Conservation (phyloP, 2,797 vertebrate genomes). For the Neosilurus hyrtlii region DNA sequence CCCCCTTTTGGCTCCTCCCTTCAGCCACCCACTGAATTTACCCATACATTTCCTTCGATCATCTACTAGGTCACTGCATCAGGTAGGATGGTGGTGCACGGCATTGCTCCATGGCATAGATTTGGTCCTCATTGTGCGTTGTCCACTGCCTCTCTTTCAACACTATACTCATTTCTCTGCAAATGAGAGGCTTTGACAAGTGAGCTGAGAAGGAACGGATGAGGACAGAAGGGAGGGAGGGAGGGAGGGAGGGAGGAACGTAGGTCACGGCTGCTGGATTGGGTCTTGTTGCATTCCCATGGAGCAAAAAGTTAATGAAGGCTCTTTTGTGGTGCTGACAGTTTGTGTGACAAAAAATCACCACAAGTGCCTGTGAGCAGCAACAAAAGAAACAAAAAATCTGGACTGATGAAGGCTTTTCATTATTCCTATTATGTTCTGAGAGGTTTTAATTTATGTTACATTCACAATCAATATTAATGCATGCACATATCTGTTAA, state of each 20-base stretch:
- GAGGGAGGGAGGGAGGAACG: not conserved
- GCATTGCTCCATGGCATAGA: constrained; percentile 56
- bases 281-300: constrained; percentile 74
- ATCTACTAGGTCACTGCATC: constrained; percentile 59
- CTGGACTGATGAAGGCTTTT: not conserved
- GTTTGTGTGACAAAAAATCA: constrained; percentile 56
- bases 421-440: not conserved
- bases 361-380: constrained; percentile 67
- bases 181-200: constrained; percentile 72
- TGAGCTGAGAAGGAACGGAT: constrained; percentile 43
- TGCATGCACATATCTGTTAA: not conserved
- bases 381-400: constrained; percentile 57
- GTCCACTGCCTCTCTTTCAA: constrained; percentile 42
- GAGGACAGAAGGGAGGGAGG: constrained; percentile 31
- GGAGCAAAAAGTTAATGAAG: constrained; percentile 81
- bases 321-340: constrained; percentile 62
- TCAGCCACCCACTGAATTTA: not conserved
- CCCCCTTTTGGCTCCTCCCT: not conserved
- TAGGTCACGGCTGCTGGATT: constrained; percentile 27
- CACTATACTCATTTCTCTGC: constrained; percentile 58
- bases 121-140: constrained; percentile 61
- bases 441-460: not conserved
- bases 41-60: constrained; percentile 52
- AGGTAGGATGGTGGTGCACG: constrained; percentile 48
- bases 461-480: not conserved